Conservation (phyloP, 1,140 invertebrate species). For the Lepidurus couesii region DNA sequence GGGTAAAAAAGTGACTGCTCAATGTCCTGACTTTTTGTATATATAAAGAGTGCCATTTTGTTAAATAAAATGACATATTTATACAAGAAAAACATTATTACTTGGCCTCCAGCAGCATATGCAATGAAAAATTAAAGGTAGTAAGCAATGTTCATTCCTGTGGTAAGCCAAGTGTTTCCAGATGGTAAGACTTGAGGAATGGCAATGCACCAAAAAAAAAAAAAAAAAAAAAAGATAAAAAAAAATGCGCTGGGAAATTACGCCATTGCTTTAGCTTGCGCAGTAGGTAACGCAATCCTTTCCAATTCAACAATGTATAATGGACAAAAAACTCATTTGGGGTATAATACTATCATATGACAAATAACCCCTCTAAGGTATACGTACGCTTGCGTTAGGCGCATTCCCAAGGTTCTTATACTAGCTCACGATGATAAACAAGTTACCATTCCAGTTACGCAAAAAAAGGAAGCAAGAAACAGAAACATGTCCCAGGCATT, state of each 20-base stretch:
- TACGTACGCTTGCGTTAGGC: neutral
- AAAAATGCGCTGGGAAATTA: too few relatives aligned
- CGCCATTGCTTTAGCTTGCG: too few relatives aligned
- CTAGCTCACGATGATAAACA: neutral
- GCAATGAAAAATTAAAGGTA: neutral
- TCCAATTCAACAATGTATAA: too few relatives aligned
- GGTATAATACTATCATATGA: too few relatives aligned
- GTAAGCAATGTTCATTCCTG: neutral
- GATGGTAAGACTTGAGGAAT: too few relatives aligned
- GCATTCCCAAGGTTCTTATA: neutral
- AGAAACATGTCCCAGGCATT: neutral
- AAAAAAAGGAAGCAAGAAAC: slow-evolving; percentile 7
- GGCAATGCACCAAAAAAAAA: too few relatives aligned
- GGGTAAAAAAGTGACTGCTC: neutral
- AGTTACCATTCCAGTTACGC: neutral
- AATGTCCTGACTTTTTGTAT: neutral
- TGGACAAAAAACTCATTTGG: too few relatives aligned
- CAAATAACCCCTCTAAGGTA: too few relatives aligned
- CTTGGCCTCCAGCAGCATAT: too few relatives aligned
- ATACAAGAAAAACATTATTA: neutral
- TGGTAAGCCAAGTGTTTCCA: too few relatives aligned
- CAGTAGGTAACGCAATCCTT: too few relatives aligned
- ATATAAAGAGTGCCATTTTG: slow-evolving; percentile 4
- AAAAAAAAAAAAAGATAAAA: too few relatives aligned
- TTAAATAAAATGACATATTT: slow-evolving; percentile 16